phyloP scores from a whole-genome alignment of 2,888 invertebrate species.

The Tetanocera ferruginea region DNA sequence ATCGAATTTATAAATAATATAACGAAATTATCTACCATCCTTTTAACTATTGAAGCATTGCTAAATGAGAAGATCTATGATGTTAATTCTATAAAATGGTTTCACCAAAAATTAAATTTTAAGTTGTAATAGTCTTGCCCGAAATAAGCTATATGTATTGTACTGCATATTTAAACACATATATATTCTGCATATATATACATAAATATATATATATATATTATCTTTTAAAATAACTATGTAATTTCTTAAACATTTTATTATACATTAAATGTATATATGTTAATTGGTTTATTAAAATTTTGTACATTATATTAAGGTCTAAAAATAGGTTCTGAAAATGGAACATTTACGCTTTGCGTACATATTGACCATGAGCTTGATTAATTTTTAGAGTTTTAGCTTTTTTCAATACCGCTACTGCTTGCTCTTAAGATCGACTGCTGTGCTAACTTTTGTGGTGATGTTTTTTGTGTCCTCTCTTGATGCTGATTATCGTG shows the following conservation, averaged over 20 bases:
- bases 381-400: background rate
- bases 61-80: too few species aligned
- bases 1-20: background rate
- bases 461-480: slow-evolving; percentile 49
- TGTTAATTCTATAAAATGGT: too few species aligned
- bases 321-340: slow-evolving; percentile 20
- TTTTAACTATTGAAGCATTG: too few species aligned
- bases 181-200: too few species aligned
- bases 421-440: slow-evolving; percentile 48
- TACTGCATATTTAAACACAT: too few species aligned
- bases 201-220: too few species aligned
- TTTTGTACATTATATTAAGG: slow-evolving; percentile 28
- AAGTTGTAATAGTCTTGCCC: too few species aligned
- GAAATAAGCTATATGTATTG: too few species aligned
- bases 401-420: slow-evolving; percentile 39
- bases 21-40: background rate
- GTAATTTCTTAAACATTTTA: background rate
- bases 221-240: too few species aligned
- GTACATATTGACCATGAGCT: background rate
- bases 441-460: slow-evolving; percentile 47
- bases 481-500: slow-evolving; percentile 49
- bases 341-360: slow-evolving; percentile 21
- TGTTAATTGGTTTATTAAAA: slow-evolving; percentile 5
- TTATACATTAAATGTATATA: slow-evolving; percentile 1
- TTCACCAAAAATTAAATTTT: too few species aligned